Conservation (phyloP, 2,888 invertebrate genomes). For the Drosophila stalkeri region DNA sequence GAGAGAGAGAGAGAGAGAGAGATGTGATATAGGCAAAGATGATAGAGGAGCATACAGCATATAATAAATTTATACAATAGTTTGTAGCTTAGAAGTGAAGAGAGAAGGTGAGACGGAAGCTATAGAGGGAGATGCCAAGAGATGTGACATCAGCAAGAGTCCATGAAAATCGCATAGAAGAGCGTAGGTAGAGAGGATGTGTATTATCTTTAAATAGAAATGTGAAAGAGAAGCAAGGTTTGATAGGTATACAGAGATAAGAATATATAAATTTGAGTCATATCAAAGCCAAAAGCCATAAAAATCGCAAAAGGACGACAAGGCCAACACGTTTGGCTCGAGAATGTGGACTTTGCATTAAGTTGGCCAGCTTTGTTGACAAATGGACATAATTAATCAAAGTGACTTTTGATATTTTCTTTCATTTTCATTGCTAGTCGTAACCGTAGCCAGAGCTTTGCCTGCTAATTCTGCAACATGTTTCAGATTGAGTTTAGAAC, state of each 20-base stretch:
- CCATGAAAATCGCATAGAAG: no score
- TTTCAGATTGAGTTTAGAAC: conserved; percentile 23
- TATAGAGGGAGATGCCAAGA: no score
- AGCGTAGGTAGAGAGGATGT: no score
- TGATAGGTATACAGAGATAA: background rate
- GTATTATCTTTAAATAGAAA: no score
- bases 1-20: no score
- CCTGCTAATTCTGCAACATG: conserved; percentile 9
- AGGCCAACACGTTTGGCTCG: background rate
- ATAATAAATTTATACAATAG: no score
- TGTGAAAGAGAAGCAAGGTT: no score
- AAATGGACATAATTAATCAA: conserved; percentile 1
- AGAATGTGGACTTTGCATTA: background rate
- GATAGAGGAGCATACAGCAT: no score
- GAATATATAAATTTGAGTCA: background rate
- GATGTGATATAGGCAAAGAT: no score
- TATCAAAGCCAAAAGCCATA: background rate
- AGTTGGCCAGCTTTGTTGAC: background rate
- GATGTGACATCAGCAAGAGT: no score
- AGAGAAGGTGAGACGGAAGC: no score
- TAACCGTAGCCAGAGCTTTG: background rate
- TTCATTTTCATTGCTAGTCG: background rate
- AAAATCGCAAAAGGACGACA: background rate
- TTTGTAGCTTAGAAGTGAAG: no score
- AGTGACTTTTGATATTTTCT: background rate